Evolutionary conservation across 2,888 invertebrate species (phyloP).

Genomic region (Troides helena): DNA sequence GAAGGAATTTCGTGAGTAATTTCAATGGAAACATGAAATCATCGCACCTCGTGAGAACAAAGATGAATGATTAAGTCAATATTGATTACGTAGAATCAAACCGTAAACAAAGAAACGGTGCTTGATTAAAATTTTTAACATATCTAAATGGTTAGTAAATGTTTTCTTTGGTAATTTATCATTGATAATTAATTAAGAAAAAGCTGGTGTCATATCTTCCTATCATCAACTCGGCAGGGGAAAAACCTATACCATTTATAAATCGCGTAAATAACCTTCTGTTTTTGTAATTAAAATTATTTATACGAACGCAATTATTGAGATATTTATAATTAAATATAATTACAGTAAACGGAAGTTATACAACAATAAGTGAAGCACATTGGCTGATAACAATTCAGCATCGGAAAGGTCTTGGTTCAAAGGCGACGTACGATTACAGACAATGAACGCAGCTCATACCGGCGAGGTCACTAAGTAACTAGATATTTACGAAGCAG

Average conservation of each 20-base stretch:
- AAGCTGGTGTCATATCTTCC: no score
- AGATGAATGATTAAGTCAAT: conserved; percentile 24
- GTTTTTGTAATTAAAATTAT: no score
- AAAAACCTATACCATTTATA: no score
- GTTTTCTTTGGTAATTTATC: no score
- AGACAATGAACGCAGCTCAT: conserved; percentile 15
- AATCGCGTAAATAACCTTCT: no score
- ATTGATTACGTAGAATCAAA: conserved; percentile 12
- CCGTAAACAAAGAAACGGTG: conserved; percentile 9
- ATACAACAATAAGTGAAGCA: neutral
- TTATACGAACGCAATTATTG: no score
- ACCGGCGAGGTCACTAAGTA: conserved; percentile 5
- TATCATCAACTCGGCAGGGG: no score
- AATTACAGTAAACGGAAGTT: no score
- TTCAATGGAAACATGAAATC: conserved; percentile 26
- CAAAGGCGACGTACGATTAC: conserved; percentile 4
- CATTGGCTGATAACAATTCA: neutral
- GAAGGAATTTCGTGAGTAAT: conserved; percentile 23
- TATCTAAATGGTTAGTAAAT: neutral
- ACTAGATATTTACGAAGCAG: no score
- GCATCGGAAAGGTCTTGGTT: conserved; percentile 16
- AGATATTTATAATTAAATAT: no score
- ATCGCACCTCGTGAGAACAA: neutral
- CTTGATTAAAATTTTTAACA: conserved; percentile 10
- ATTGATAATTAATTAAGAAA: no score